phyloP scores from a whole-genome alignment of 2,113 vertebrate species.

The Cranoglanis bouderius region DNA sequence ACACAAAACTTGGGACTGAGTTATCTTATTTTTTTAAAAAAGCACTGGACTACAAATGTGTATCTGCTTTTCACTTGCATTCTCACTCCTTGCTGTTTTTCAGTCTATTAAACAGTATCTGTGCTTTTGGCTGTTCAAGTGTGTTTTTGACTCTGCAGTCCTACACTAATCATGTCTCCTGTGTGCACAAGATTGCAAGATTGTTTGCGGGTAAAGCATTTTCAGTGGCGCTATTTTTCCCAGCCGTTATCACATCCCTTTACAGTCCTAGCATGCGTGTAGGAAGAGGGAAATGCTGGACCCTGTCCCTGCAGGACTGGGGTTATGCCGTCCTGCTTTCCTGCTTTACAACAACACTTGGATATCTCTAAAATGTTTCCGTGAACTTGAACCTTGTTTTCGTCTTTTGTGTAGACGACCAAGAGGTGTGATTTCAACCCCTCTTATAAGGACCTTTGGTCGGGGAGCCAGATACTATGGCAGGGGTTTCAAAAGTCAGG shows the following conservation, averaged over 20 bases:
- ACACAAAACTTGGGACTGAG: neutral
- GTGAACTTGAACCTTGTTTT: neutral
- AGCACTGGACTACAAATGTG: neutral
- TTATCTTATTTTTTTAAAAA: neutral
- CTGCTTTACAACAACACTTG: neutral
- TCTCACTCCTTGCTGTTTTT: neutral
- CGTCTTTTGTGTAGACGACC: slow-evolving; percentile 74
- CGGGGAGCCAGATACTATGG: slow-evolving; percentile 84
- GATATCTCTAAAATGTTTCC: neutral
- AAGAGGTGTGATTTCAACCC: slow-evolving; percentile 91
- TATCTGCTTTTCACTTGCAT: neutral
- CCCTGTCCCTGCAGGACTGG: neutral
- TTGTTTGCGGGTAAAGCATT: neutral
- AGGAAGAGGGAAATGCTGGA: neutral
- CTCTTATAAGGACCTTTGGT: slow-evolving; percentile 89
- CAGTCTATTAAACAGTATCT: neutral
- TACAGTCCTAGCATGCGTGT: neutral
- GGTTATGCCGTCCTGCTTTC: neutral
- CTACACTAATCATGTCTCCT: neutral
- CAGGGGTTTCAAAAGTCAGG: slow-evolving; percentile 87
- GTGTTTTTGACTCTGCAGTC: neutral
- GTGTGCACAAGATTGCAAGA: neutral
- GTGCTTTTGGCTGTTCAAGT: neutral
- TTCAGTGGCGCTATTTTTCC: neutral
- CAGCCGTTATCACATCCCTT: neutral